Percentiles rank a stretch among this genome's conserved stretches.
Conservation (phyloP, 2,113 vertebrate genomes). For the Phylloscopus whistleri region DNA sequence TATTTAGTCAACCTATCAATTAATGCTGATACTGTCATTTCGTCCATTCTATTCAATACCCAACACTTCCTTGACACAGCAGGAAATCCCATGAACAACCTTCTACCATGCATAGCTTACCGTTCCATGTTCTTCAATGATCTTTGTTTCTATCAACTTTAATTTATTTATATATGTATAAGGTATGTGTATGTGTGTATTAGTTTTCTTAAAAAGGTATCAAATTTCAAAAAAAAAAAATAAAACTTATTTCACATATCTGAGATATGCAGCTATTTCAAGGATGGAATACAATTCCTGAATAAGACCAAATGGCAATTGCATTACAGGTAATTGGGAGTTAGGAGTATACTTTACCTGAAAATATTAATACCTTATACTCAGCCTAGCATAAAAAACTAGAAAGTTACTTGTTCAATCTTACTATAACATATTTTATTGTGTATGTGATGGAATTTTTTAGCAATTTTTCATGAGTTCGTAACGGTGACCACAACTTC, state of each 20-base stretch:
- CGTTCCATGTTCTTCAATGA: background rate
- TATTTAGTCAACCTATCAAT: background rate
- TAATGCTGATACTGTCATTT: background rate
- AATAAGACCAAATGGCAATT: background rate
- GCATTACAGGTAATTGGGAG: background rate
- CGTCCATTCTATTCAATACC: fast-evolving
- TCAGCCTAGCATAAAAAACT: background rate
- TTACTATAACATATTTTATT: background rate
- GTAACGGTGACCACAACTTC: background rate
- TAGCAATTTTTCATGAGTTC: background rate
- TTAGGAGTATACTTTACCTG: background rate
- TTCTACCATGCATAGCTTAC: background rate
- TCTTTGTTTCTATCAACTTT: background rate
- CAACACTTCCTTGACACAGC: background rate
- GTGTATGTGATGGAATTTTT: background rate
- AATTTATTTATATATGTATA: background rate
- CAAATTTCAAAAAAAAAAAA: background rate
- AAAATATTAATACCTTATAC: background rate
- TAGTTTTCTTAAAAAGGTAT: background rate
- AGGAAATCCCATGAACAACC: background rate
- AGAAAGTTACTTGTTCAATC: background rate
- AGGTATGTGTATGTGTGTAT: fast-evolving
- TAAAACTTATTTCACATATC: background rate
- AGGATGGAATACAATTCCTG: background rate
- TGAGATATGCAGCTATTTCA: background rate